Conservation (phyloP, 2,888 invertebrate genomes). For the Byasa hedistus region DNA sequence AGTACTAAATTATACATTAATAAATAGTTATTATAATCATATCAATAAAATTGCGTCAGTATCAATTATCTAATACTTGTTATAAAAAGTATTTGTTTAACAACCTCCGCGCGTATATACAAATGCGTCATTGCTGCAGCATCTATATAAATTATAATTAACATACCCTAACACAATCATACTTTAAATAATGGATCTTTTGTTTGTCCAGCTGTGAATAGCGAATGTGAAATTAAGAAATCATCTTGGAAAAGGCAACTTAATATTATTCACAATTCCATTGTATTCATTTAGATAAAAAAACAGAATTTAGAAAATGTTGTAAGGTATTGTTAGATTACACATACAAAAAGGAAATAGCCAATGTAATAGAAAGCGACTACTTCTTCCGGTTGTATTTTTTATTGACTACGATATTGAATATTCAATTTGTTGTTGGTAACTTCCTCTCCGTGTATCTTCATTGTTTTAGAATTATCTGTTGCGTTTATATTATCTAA, state of each 20-base stretch:
- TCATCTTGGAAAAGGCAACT: neutral
- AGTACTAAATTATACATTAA: neutral
- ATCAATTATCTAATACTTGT: neutral
- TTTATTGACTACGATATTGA: constrained; percentile 12
- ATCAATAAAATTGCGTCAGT: neutral
- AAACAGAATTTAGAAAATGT: neutral
- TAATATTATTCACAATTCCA: neutral
- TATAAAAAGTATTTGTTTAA: neutral
- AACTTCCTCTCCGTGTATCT: neutral
- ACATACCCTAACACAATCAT: neutral
- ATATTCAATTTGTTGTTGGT: constrained; percentile 4
- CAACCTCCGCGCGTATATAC: neutral
- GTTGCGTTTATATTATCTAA: neutral
- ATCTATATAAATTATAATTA: neutral
- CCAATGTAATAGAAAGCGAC: constrained; percentile 20
- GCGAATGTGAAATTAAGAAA: neutral
- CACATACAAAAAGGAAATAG: constrained; percentile 2
- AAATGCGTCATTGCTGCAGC: neutral
- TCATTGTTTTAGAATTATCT: neutral
- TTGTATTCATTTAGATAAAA: neutral
- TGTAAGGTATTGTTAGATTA: neutral
- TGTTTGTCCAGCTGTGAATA: neutral
- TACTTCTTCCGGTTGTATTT: constrained; percentile 23
- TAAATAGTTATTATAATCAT: neutral
- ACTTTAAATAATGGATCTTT: neutral